These are phyloP conservation scores for Netelia inedita DNA, from an alignment of 2,888 invertebrate genomes.

Conservation along the genomic window DNA sequence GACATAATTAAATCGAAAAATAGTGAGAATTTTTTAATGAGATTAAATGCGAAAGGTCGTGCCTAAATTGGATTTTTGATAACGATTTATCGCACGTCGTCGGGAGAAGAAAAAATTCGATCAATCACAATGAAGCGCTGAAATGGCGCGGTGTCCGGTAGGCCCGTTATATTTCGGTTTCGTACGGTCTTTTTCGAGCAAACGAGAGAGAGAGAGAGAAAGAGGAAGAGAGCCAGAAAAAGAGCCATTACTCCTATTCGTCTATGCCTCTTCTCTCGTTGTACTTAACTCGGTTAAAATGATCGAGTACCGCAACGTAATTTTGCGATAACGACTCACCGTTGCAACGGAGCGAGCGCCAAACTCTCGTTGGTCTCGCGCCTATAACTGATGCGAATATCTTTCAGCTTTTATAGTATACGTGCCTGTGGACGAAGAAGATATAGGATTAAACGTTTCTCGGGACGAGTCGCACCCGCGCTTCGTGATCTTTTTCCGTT, in stretches of 20 bases:
- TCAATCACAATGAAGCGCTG: conserved; percentile 14
- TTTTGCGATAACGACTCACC: conserved; percentile 75
- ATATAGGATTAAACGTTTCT: neutral
- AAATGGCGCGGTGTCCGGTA: conserved; percentile 25
- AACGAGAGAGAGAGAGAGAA: too few relatives aligned
- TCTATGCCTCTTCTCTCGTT: conserved; percentile 33
- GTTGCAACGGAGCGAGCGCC: conserved; percentile 47
- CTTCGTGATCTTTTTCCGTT: conserved; percentile 48
- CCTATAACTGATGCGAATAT: conserved; percentile 60
- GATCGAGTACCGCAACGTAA: conserved; percentile 76
- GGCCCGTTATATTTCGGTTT: conserved; percentile 32
- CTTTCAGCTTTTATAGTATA: neutral
- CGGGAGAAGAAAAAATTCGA: neutral
- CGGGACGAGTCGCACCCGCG: conserved; percentile 29
- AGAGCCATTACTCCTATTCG: conserved; percentile 24
- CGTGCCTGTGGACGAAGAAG: neutral
- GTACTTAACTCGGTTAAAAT: conserved; percentile 48
- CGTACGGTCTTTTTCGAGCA: conserved; percentile 44
- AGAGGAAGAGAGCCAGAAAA: neutral
- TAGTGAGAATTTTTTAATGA: neutral
- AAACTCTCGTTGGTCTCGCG: conserved; percentile 47
- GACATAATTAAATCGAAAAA: neutral
- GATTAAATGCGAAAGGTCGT: neutral
- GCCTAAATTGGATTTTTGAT: too few relatives aligned
- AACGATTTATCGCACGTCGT: too few relatives aligned